These are phyloP conservation scores for Neolamprologus longior DNA, from an alignment of 2,113 vertebrate species.

Conservation along the genomic window DNA sequence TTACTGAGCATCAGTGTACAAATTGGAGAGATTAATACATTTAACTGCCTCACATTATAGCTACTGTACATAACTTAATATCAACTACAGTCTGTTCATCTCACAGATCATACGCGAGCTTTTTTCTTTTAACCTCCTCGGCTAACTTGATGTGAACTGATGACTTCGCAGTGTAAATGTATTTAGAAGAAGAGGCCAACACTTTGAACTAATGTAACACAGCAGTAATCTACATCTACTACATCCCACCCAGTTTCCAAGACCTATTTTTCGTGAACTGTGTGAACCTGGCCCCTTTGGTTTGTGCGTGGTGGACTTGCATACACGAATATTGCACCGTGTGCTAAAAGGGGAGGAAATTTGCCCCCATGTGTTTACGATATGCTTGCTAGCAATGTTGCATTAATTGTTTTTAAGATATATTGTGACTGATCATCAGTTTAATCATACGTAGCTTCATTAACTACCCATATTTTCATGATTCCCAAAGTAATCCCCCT, in stretches of 20 bases:
- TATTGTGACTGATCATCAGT: not conserved
- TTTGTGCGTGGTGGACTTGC: not conserved
- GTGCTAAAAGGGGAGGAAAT: not conserved
- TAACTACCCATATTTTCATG: not conserved
- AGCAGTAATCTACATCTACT: not conserved
- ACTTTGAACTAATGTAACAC: not conserved
- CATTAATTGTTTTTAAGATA: not conserved
- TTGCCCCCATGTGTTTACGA: not conserved
- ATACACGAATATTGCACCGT: not conserved
- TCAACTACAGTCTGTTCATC: not conserved
- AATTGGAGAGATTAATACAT: not conserved
- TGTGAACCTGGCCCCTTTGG: not conserved
- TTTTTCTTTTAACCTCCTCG: not conserved
- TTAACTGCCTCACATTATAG: not conserved
- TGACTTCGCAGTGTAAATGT: not conserved
- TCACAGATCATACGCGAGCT: not conserved
- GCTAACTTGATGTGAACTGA: not conserved
- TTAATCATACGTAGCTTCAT: not conserved
- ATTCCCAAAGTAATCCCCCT: not conserved
- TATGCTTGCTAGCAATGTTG: not conserved
- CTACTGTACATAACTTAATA: not conserved
- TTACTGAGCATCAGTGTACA: fast-evolving
- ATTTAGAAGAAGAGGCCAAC: not conserved
- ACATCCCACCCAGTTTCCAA: not conserved
- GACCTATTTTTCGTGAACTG: not conserved